These are phyloP conservation scores for Hypotaenidia philippensis DNA, from an alignment of 2,797 vertebrate genomes.

Conservation along the genomic window DNA sequence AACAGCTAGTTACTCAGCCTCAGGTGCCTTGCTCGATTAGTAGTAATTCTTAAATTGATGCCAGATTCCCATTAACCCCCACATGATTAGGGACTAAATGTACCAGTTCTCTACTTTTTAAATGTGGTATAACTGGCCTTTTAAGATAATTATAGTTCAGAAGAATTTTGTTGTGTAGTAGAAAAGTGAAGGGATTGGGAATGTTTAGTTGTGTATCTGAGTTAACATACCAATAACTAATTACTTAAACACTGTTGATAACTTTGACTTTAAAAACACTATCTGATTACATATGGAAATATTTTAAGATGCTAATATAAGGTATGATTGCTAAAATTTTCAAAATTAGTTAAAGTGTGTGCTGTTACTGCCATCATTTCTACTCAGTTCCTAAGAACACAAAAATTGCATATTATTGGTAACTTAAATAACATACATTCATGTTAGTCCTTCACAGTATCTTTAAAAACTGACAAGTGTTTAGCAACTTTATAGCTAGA, in stretches of 20 bases:
- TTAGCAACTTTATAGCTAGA: not conserved
- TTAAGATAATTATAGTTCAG: not conserved
- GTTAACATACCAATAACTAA: not conserved
- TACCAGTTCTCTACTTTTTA: not conserved
- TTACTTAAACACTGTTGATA: not conserved
- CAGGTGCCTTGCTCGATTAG: slow-evolving; percentile 61
- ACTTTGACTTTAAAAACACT: not conserved
- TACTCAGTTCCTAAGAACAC: not conserved
- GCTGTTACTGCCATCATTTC: not conserved
- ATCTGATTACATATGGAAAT: not conserved
- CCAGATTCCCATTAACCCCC: slow-evolving; percentile 43
- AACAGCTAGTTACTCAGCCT: slow-evolving; percentile 50
- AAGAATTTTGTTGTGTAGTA: not conserved
- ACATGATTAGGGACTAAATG: not conserved
- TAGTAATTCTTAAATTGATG: slow-evolving; percentile 61
- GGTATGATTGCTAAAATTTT: not conserved
- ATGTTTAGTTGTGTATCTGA: not conserved
- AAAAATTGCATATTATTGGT: not conserved
- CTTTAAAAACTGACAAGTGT: not conserved
- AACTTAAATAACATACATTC: not conserved
- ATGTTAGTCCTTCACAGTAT: not conserved
- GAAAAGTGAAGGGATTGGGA: not conserved
- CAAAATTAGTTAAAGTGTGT: not conserved
- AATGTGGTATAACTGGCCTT: not conserved
- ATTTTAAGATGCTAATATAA: not conserved